Conservation (phyloP, 2,113 vertebrate genomes). For the Australoheros scitulus region DNA sequence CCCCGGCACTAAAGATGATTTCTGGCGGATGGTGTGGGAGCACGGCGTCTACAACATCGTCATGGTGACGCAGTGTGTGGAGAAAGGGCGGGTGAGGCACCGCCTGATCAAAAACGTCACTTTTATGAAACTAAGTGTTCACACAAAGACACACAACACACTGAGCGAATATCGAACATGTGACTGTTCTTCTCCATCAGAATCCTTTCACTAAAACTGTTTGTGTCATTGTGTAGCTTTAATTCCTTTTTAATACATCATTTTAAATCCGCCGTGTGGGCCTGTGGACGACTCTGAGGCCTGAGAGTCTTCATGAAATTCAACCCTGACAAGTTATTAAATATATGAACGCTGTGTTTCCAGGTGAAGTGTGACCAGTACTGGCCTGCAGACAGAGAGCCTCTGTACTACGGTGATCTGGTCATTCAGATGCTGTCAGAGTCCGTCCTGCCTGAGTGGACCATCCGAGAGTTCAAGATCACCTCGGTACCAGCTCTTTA, state of each 20-base stretch:
- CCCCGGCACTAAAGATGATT: constrained; percentile 96
- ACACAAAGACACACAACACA: too few species aligned
- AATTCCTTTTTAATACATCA: too few species aligned
- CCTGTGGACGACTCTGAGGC: too few species aligned
- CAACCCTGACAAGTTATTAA: not conserved
- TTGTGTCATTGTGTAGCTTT: too few species aligned
- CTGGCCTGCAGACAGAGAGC: constrained; percentile 93
- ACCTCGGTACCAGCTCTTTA: constrained; percentile 72
- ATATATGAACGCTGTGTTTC: not conserved
- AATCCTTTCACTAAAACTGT: too few species aligned
- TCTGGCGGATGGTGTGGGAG: constrained; percentile 99
- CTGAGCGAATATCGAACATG: too few species aligned
- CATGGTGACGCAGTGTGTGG: constrained; percentile 98
- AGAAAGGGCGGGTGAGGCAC: constrained; percentile 91
- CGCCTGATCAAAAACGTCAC: not conserved
- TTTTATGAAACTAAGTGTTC: not conserved
- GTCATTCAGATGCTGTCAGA: constrained; percentile 95
- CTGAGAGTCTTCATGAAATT: not conserved
- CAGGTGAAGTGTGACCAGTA: constrained; percentile 98
- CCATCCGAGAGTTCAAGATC: constrained; percentile 95
- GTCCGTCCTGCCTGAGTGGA: constrained; percentile 95
- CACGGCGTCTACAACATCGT: constrained; percentile 93
- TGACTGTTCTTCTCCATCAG: too few species aligned
- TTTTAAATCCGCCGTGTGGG: too few species aligned
- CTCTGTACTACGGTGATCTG: constrained; percentile 94